phyloP scores from a whole-genome alignment of 1,140 invertebrate species.

The Calephelis nemesis region DNA sequence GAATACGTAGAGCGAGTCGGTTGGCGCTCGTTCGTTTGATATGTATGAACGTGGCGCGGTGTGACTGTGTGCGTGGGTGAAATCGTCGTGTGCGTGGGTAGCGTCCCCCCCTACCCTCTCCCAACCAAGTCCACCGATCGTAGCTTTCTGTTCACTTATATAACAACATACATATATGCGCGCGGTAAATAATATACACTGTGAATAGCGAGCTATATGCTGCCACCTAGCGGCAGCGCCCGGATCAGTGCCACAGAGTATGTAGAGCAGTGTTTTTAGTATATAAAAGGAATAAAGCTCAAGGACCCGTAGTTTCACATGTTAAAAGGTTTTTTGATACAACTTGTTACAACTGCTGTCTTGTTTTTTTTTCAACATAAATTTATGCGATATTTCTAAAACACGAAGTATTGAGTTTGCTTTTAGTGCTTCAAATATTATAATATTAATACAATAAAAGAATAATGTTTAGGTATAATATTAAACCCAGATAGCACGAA shows the following conservation, averaged over 20 bases:
- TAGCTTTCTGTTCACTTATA: conserved; percentile 79
- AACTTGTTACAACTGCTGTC: not conserved
- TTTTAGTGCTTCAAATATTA: too few species aligned
- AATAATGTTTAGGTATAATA: too few species aligned
- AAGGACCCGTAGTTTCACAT: conserved; percentile 45
- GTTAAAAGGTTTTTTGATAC: conserved; percentile 32
- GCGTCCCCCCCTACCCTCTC: conserved; percentile 29
- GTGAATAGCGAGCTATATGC: conserved; percentile 73
- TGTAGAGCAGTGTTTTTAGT: conserved; percentile 49
- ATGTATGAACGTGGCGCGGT: conserved; percentile 50
- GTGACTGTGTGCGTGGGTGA: conserved; percentile 48
- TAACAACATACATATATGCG: conserved; percentile 73
- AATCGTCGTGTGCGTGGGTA: conserved; percentile 41
- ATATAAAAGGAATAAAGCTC: conserved; percentile 39
- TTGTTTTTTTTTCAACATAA: conserved; percentile 11
- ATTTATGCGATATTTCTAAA: too few species aligned
- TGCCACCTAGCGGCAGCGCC: conserved; percentile 71
- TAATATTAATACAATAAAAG: too few species aligned
- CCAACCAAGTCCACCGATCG: conserved; percentile 51
- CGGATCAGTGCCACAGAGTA: conserved; percentile 58
- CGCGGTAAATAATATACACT: conserved; percentile 72
- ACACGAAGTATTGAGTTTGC: too few species aligned
- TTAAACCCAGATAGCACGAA: too few species aligned
- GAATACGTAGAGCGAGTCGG: conserved; percentile 75
- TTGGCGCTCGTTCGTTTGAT: conserved; percentile 62